Percentiles rank a stretch among this genome's conserved stretches.
These are phyloP conservation scores for Lindbergichthys nudifrons DNA, from an alignment of 2,797 vertebrate species.

Conservation along the genomic window DNA sequence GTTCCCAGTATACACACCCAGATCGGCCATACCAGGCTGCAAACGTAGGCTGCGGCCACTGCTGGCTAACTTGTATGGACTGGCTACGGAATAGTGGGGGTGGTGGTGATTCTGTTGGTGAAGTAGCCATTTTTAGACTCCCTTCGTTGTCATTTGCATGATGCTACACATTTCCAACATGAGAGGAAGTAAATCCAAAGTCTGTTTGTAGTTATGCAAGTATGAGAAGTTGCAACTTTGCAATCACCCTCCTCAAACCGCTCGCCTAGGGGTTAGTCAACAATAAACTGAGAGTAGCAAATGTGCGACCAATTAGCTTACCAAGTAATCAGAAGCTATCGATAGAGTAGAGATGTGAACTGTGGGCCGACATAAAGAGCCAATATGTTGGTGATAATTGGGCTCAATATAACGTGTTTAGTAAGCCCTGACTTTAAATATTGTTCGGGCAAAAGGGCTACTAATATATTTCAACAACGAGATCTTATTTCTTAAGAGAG, in stretches of 20 bases:
- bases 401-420: not conserved
- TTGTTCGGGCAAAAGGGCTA: accelerated
- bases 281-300: slow-evolving; percentile 15
- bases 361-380: slow-evolving; percentile 28
- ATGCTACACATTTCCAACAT: slow-evolving; percentile 55
- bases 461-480: slow-evolving; percentile 2
- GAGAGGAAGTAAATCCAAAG: slow-evolving; percentile 48
- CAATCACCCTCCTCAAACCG: not conserved
- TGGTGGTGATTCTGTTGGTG: slow-evolving; percentile 70
- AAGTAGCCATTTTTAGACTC: slow-evolving; percentile 83
- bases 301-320: slow-evolving; percentile 54
- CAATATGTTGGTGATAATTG: not conserved
- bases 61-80: slow-evolving; percentile 64
- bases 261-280: slow-evolving; percentile 5
- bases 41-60: slow-evolving; percentile 57
- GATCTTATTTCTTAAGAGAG: slow-evolving; percentile 24
- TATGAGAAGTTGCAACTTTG: slow-evolving; percentile 22
- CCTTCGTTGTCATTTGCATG: slow-evolving; percentile 68
- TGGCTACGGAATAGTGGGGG: slow-evolving; percentile 68
- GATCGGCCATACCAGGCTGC: slow-evolving; percentile 34
- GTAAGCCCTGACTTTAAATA: accelerated
- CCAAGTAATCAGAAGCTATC: slow-evolving; percentile 47
- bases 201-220: slow-evolving; percentile 24
- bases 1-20: slow-evolving; percentile 47
- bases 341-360: slow-evolving; percentile 29